Conservation (phyloP, 2,797 vertebrate species). For the Brachymystax lenok region DNA sequence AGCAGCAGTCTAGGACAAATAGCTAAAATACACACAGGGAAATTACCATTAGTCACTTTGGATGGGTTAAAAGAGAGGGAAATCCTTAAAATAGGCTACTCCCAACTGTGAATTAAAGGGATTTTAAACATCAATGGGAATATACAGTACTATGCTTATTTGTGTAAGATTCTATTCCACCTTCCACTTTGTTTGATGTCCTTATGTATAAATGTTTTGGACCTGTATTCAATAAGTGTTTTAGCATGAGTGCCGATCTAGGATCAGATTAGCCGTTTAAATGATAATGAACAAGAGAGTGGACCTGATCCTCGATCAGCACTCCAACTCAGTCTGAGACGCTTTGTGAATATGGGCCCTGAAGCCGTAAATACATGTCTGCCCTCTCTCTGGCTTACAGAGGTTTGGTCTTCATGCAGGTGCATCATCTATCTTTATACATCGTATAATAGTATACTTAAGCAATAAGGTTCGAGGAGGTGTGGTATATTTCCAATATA, state of each 20-base stretch:
- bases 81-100: not conserved
- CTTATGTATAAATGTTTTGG: not conserved
- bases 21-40: constrained; percentile 51
- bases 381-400: not conserved
- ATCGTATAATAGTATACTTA: not conserved
- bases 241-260: not conserved
- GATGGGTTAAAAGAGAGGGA: constrained; percentile 29
- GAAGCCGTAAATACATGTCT: not conserved
- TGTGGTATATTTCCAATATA: no score
- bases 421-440: not conserved
- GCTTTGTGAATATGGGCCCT: no score
- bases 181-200: not conserved
- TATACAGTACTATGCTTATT: not conserved
- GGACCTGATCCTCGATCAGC: no score
- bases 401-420: not conserved
- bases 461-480: no score
- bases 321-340: no score
- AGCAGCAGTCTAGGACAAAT: constrained; percentile 34
- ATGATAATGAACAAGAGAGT: not conserved
- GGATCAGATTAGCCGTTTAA: not conserved
- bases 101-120: constrained; percentile 9
- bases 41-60: constrained; percentile 48
- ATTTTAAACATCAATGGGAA: constrained; percentile 10
- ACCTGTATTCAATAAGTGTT: not conserved
- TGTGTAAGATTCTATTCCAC: constrained; percentile 10